phyloP scores from a whole-genome alignment of 2,797 vertebrate genomes.

The Atherinosoma microstoma region DNA sequence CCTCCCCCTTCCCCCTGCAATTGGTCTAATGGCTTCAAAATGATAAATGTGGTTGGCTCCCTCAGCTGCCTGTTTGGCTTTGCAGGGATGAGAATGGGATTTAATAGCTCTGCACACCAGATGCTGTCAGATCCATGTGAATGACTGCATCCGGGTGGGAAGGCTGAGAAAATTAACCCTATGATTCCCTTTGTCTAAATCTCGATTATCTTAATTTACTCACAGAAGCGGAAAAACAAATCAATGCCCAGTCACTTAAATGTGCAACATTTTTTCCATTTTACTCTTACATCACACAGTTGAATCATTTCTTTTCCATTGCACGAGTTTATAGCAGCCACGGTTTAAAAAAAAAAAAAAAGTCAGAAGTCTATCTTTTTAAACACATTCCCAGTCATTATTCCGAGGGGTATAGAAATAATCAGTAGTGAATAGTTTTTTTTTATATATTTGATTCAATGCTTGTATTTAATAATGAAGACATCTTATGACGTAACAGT shows the following conservation, averaged over 20 bases:
- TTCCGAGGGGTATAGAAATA: conserved; percentile 6
- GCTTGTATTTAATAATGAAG: too few relatives aligned
- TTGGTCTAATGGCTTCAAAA: conserved; percentile 71
- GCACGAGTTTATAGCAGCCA: too few relatives aligned
- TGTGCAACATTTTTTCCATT: conserved; percentile 15
- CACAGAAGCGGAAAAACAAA: conserved; percentile 8
- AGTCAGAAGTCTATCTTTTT: conserved; percentile 69
- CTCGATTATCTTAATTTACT: conserved; percentile 11
- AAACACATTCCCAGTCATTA: conserved; percentile 82
- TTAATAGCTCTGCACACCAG: conserved; percentile 80
- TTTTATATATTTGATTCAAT: too few relatives aligned
- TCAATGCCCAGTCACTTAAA: not conserved
- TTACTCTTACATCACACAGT: conserved; percentile 4
- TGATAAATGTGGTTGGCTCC: conserved; percentile 72
- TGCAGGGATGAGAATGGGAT: conserved; percentile 82
- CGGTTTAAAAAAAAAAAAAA: too few relatives aligned
- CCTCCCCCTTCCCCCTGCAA: conserved; percentile 67
- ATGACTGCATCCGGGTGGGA: conserved; percentile 82
- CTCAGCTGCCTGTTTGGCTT: conserved; percentile 72
- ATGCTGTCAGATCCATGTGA: conserved; percentile 77
- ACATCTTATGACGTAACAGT: too few relatives aligned
- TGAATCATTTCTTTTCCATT: not conserved
- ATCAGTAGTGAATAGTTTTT: too few relatives aligned
- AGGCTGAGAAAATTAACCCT: conserved; percentile 81
- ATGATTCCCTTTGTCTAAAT: conserved; percentile 48